Percentiles rank a stretch among this genome's conserved stretches.
These are phyloP conservation scores for Cyrtonyx montezumae DNA, from an alignment of 2,113 vertebrate genomes.

Conservation along the genomic window DNA sequence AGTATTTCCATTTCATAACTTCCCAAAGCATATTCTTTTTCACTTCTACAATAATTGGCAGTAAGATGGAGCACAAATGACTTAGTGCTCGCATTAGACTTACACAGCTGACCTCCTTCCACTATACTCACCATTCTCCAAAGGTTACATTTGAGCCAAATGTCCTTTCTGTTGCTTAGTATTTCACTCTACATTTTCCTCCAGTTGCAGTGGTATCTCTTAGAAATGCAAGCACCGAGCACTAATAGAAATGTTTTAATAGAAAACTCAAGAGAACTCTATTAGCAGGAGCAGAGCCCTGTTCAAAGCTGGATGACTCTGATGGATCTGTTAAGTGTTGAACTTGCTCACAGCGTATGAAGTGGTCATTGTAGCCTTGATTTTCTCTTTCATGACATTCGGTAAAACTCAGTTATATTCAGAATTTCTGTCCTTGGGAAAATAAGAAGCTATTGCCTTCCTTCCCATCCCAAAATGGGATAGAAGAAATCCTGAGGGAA, in stretches of 20 bases:
- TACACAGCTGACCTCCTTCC: neutral
- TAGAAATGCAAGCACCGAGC: neutral
- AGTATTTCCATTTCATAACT: neutral
- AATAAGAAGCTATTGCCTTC: neutral
- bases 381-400: neutral
- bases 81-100: neutral
- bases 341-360: neutral
- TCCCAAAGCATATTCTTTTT: neutral
- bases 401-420: neutral
- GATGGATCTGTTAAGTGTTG: neutral
- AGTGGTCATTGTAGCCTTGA: neutral
- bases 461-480: neutral
- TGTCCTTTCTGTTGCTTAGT: neutral
- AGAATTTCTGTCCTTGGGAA: neutral
- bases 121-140: neutral
- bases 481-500: neutral
- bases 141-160: neutral
- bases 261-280: neutral
- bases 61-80: neutral
- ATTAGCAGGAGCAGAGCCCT: neutral
- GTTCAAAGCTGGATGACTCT: neutral
- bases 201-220: neutral
- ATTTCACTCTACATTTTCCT: neutral
- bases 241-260: neutral
- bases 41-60: neutral